A percentile compares a stretch with the other conserved stretches of the same genome.
Conservation (phyloP, 2,888 invertebrate species). For the Zeuzera pyrina region DNA sequence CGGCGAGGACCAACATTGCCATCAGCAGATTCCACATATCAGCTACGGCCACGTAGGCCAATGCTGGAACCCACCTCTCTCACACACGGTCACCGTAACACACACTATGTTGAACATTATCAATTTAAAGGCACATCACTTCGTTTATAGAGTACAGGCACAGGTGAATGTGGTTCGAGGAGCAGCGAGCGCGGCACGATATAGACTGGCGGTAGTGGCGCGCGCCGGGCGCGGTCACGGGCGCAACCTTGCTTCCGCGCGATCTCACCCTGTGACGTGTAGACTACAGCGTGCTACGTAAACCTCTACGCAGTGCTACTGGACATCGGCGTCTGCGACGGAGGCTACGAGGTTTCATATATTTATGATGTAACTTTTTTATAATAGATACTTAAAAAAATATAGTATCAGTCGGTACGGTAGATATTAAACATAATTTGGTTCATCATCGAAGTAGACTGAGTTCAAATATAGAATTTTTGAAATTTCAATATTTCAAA, state of each 20-base stretch:
- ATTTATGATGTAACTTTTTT: no score
- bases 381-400: no score
- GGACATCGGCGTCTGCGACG: slow-evolving; percentile 15
- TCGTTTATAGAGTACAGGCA: slow-evolving; percentile 21
- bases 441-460: no score
- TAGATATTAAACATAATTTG: no score
- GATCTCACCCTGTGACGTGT: slow-evolving; percentile 57
- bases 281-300: slow-evolving; percentile 25
- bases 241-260: slow-evolving; percentile 64
- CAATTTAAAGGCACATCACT: slow-evolving; percentile 55
- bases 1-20: slow-evolving; percentile 47
- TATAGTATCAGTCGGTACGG: no score
- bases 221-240: slow-evolving; percentile 64
- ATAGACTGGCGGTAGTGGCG: slow-evolving; percentile 51
- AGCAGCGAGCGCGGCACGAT: slow-evolving; percentile 55
- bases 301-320: slow-evolving; percentile 29
- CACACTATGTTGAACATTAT: slow-evolving; percentile 52
- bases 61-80: slow-evolving; percentile 39
- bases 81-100: slow-evolving; percentile 52
- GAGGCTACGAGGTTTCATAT: no score
- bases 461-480: no score
- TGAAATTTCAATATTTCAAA: no score
- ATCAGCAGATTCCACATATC: slow-evolving; percentile 55
- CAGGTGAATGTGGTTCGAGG: slow-evolving; percentile 45
- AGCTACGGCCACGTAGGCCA: slow-evolving; percentile 44